These are phyloP conservation scores for Heliconius hewitsoni DNA, from an alignment of 1,140 invertebrate species.

Conservation along the genomic window DNA sequence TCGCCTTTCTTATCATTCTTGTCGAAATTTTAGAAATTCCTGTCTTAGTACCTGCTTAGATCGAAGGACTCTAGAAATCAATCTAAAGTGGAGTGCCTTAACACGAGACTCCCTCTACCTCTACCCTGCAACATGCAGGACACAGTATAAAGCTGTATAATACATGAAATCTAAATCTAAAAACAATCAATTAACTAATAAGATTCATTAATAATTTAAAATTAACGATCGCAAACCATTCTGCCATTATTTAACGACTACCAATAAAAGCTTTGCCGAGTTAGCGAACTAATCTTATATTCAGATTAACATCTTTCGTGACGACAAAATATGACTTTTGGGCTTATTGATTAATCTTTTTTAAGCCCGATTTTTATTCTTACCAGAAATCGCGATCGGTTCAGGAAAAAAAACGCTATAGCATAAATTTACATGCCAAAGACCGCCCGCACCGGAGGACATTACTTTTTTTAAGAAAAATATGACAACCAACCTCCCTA, in stretches of 20 bases:
- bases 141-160: too few relatives aligned
- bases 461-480: conserved; percentile 77
- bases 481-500: conserved; percentile 67
- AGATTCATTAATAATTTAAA: not conserved
- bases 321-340: conserved; percentile 56
- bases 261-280: conserved; percentile 4
- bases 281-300: conserved; percentile 32
- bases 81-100: too few relatives aligned
- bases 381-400: conserved; percentile 69
- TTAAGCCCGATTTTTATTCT: conserved; percentile 69
- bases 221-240: not conserved
- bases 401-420: conserved; percentile 71
- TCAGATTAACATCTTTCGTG: conserved; percentile 55
- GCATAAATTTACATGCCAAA: conserved; percentile 79
- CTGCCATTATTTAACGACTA: not conserved
- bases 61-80: too few relatives aligned
- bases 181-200: not conserved
- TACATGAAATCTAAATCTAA: too few relatives aligned
- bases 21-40: too few relatives aligned
- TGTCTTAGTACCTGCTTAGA: too few relatives aligned
- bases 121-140: too few relatives aligned
- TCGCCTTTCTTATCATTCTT: too few relatives aligned
- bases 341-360: conserved; percentile 54
- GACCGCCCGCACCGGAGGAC: conserved; percentile 59
- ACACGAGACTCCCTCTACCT: too few relatives aligned